Percentiles rank a stretch among this genome's conserved stretches.
Conservation (phyloP, 2,113 vertebrate genomes). For the Odocoileus hemionus region DNA sequence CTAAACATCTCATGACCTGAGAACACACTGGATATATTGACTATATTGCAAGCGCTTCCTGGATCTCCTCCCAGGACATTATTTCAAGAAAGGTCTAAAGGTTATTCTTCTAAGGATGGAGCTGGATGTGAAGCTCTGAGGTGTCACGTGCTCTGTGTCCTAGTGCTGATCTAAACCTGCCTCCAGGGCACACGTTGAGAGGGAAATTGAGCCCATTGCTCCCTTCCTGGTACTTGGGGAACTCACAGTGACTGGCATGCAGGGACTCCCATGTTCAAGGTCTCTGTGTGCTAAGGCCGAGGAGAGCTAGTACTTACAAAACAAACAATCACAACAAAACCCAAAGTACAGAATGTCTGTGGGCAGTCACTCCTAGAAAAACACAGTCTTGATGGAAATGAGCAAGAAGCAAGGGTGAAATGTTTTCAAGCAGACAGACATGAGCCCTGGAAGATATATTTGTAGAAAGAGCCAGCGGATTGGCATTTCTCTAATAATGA, state of each 20-base stretch:
- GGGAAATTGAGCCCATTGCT: neutral
- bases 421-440: neutral
- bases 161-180: neutral
- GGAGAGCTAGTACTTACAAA: neutral
- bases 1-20: neutral
- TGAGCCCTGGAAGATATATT: neutral
- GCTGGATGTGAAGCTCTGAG: neutral
- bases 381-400: neutral
- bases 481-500: neutral
- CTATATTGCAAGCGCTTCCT: neutral
- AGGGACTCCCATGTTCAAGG: fast-evolving
- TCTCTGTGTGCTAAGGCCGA: neutral
- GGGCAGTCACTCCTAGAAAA: neutral
- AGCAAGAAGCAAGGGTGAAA: neutral
- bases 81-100: neutral
- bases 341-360: neutral
- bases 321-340: neutral
- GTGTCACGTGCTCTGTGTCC: fast-evolving
- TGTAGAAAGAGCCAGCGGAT: neutral
- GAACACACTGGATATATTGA: fast-evolving
- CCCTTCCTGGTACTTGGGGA: neutral
- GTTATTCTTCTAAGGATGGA: neutral
- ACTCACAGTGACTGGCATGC: fast-evolving
- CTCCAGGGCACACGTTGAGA: neutral
- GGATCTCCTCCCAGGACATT: neutral